A percentile compares a stretch with the other conserved stretches of the same genome.
Evolutionary conservation across 2,888 invertebrate genomes (phyloP).

Genomic region (Baccha elongata): DNA sequence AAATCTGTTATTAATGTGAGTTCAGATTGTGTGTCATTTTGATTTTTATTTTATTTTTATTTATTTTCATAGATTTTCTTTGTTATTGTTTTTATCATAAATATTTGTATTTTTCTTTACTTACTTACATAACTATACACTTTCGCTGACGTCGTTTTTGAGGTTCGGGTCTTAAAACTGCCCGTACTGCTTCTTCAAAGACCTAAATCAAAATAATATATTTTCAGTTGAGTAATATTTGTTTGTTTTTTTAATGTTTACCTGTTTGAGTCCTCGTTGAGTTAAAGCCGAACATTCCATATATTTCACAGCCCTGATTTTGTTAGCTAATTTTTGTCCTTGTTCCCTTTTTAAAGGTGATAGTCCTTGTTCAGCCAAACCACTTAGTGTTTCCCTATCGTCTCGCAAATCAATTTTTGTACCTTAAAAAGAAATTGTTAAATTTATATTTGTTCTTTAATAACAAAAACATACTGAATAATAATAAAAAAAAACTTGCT

Average conservation of each 20-base stretch:
- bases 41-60: conserved; percentile 50
- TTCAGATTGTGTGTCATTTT: conserved; percentile 70
- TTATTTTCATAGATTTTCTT: conserved; percentile 56
- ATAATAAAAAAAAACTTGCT: no score
- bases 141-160: conserved; percentile 96
- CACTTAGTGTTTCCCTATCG: conserved; percentile 96
- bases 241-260: conserved; percentile 76
- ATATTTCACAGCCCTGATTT: conserved; percentile 99
- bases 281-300: conserved; percentile 99
- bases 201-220: conserved; percentile 85
- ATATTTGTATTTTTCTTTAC: conserved; percentile 73
- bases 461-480: not conserved
- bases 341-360: conserved; percentile 98
- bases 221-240: conserved; percentile 2
- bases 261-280: conserved; percentile 97
- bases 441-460: not conserved
- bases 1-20: conserved; percentile 57
- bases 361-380: conserved; percentile 95
- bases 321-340: conserved; percentile 98
- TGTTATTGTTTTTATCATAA: conserved; percentile 59
- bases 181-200: conserved; percentile 99
- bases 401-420: conserved; percentile 99
- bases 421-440: conserved; percentile 84
- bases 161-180: conserved; percentile 98
- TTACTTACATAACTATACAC: conserved; percentile 89